Conservation (phyloP, 92 coral and sea anemone genomes). For the Zoanthus solanderi region DNA sequence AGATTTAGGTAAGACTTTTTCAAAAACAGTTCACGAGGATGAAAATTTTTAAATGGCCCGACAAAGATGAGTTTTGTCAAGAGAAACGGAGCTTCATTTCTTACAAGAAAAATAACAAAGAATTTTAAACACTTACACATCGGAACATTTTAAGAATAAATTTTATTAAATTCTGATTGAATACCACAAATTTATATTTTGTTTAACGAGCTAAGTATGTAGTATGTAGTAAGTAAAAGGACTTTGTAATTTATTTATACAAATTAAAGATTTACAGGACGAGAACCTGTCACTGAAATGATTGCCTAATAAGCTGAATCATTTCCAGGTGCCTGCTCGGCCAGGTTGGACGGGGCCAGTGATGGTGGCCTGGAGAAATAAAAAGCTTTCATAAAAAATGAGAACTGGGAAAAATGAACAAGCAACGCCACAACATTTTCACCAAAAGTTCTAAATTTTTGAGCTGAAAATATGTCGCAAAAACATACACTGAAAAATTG, state of each 20-base stretch:
- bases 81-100: no score
- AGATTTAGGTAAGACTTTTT: no score
- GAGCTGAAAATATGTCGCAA: no score
- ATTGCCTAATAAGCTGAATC: slow-evolving; percentile 39
- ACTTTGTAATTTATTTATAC: neutral
- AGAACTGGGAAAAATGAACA: slow-evolving; percentile 20
- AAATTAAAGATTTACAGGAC: neutral
- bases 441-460: no score
- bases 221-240: no score
- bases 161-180: neutral
- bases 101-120: no score
- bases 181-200: neutral
- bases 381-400: slow-evolving; percentile 42
- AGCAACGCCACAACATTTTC: neutral
- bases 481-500: no score
- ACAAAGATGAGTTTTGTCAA: no score
- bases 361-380: slow-evolving; percentile 45
- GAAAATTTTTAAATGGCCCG: no score
- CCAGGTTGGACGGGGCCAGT: slow-evolving; percentile 51
- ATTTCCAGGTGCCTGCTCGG: slow-evolving; percentile 45
- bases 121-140: neutral
- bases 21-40: no score
- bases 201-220: no score
- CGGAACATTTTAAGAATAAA: neutral
- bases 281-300: neutral